A percentile compares a stretch with the other conserved stretches of the same genome.
Conservation (phyloP, 37 sponge, comb jelly and placozoan genomes). For the Spongilla lacustris region DNA sequence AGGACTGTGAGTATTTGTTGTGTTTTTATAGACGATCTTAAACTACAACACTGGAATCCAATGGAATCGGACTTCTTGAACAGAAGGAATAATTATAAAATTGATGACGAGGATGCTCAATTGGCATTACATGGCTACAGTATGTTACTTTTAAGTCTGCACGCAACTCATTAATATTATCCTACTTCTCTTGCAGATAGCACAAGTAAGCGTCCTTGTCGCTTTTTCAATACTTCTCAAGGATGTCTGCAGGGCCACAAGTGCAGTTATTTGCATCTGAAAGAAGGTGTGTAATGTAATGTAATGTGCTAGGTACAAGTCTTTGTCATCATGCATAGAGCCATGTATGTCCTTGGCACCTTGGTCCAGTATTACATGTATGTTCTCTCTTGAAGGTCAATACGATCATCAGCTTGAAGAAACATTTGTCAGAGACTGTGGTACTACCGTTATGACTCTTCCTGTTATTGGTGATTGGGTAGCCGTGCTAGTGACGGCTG, state of each 20-base stretch:
- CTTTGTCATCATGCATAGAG: too few relatives aligned
- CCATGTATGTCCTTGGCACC: too few relatives aligned
- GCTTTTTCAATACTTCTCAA: constrained; percentile 37
- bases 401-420: constrained; percentile 4
- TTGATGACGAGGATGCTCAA: constrained; percentile 31
- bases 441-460: background rate
- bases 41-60: constrained; percentile 45
- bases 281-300: constrained; percentile 17
- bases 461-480: constrained; percentile 28
- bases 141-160: background rate
- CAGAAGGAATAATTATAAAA: constrained; percentile 17
- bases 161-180: background rate
- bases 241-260: constrained; percentile 31
- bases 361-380: too few relatives aligned
- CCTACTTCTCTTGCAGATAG: background rate
- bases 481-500: constrained; percentile 48
- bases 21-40: background rate
- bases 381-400: background rate
- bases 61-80: constrained; percentile 55
- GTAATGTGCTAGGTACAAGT: too few relatives aligned
- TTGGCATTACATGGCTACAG: constrained; percentile 43
- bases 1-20: too few relatives aligned
- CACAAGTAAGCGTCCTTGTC: constrained; percentile 22
- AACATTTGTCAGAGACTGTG: background rate
- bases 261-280: constrained; percentile 44